Evolutionary conservation across 2,113 vertebrate genomes (phyloP).

Genomic region (Oreotrochilus melanogaster): DNA sequence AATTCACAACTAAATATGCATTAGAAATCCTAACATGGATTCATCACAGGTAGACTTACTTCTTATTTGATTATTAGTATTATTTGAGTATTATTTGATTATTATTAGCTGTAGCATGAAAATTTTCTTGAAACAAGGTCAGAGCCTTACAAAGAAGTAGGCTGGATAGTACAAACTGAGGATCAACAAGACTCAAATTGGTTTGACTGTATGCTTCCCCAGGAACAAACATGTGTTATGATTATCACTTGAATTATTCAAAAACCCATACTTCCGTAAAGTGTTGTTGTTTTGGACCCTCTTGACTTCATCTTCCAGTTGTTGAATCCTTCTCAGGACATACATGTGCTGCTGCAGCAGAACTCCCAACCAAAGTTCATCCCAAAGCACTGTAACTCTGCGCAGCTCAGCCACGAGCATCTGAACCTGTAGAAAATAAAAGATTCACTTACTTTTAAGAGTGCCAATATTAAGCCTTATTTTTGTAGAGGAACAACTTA

Average conservation of each 20-base stretch:
- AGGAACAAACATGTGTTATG: not conserved
- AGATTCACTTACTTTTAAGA: not conserved
- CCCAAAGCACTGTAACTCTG: constrained; percentile 96
- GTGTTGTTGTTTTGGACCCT: constrained; percentile 97
- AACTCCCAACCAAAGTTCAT: constrained; percentile 96
- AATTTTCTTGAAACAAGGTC: not conserved
- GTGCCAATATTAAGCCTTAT: not conserved
- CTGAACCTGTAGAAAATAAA: constrained; percentile 84
- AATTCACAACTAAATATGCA: not conserved
- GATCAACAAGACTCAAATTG: fast-evolving
- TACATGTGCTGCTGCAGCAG: constrained; percentile 98
- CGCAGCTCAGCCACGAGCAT: constrained; percentile 96
- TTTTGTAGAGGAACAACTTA: not conserved
- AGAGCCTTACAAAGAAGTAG: not conserved
- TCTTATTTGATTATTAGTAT: not conserved
- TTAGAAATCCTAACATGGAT: not conserved
- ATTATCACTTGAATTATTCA: not conserved
- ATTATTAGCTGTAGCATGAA: not conserved
- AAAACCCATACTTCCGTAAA: constrained; percentile 86
- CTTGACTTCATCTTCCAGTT: constrained; percentile 97
- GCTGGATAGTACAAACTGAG: not conserved
- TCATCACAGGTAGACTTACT: not conserved
- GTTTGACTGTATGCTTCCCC: not conserved
- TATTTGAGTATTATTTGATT: not conserved
- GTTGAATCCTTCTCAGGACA: constrained; percentile 92